Evolutionary conservation across 2,797 vertebrate species (phyloP).

Genomic region (Myiotriccus ornatus): DNA sequence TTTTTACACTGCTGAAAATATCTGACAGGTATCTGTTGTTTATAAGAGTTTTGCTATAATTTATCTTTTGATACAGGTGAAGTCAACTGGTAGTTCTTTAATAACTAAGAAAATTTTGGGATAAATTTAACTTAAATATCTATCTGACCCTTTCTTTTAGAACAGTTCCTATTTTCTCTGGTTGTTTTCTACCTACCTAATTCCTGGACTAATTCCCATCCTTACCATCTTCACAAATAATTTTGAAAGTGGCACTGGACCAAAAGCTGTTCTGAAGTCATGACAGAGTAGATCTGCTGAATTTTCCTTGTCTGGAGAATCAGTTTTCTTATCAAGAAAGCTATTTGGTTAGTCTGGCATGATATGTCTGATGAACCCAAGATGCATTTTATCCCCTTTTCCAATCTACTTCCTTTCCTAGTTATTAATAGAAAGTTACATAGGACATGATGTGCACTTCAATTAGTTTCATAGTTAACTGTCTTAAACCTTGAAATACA

Average conservation of each 20-base stretch:
- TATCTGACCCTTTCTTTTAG: not conserved
- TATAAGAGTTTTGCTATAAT: not conserved
- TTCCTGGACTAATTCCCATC: not conserved
- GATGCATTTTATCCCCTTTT: conserved; percentile 37
- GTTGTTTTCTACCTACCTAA: not conserved
- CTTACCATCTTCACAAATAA: not conserved
- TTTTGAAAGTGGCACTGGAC: not conserved
- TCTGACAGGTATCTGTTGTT: not conserved
- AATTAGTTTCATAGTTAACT: conserved; percentile 16
- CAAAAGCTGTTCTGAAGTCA: conserved; percentile 15
- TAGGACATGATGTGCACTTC: not conserved
- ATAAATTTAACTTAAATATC: not conserved
- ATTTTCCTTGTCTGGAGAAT: conserved; percentile 37
- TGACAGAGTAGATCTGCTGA: conserved; percentile 38
- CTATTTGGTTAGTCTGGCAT: conserved; percentile 6
- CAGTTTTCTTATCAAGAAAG: conserved; percentile 32
- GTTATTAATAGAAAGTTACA: conserved; percentile 26
- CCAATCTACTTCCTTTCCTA: conserved; percentile 3
- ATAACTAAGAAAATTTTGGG: not conserved
- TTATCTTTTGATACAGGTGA: not conserved
- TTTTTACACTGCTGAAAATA: not conserved
- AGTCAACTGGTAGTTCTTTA: not conserved
- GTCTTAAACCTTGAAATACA: not conserved
- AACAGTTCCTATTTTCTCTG: not conserved
- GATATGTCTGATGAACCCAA: conserved; percentile 24